Base-by-base conservation (phyloP, 2,797 vertebrate species). In the Pempheris klunzingeri region DNA sequence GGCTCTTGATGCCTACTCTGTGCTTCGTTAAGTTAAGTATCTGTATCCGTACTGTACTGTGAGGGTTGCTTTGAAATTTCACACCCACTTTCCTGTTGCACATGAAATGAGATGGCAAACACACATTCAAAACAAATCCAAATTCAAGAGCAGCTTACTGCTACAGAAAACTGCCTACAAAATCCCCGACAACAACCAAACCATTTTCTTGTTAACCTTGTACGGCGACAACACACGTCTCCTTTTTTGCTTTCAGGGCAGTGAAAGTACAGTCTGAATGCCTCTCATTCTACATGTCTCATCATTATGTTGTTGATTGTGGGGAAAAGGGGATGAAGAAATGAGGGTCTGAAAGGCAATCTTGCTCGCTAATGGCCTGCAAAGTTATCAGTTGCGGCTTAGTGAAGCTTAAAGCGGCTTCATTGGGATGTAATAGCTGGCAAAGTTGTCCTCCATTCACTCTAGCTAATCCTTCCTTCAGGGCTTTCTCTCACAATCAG, bases 301-400 rank as follows among this genome's bases (percentile, higher is more conserved):
- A 84, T 91, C 87, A 80, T 89, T 87, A 87, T 87, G 84, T 89
- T 89, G 86, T 92, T 93, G 92, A 94, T 92, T 93, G 88, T 83
- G 50, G 53, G 43, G 80, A 87, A 82, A 81, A 77, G 78, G 83
- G 87, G 84, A 84, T 69, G 81, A 79, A 82, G 85, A 82, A 92
- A 90, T 79, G 80, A 85, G 78, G 87, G 77, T 87, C 82, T 80
- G 86, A 90, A 91, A 93, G 89, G 90, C 93, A 94, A 93, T 95
- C 92, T 92, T 75, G 87, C 83, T 89, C 77, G 52, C 91, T 95
- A 95, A 95, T 94, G 93, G 92, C 92, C 93, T 93, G 92, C 89
- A 95, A 94, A 93, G 93, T 94, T 95, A 95, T 95, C 93, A 92
- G 92, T 93, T 91, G 93, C 87, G 81, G 93, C 92, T 95, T 94